Percentiles rank a stretch among this genome's conserved stretches.
These are phyloP conservation scores for Malurus elegans DNA, from an alignment of 2,113 vertebrate genomes.

Conservation along the genomic window DNA sequence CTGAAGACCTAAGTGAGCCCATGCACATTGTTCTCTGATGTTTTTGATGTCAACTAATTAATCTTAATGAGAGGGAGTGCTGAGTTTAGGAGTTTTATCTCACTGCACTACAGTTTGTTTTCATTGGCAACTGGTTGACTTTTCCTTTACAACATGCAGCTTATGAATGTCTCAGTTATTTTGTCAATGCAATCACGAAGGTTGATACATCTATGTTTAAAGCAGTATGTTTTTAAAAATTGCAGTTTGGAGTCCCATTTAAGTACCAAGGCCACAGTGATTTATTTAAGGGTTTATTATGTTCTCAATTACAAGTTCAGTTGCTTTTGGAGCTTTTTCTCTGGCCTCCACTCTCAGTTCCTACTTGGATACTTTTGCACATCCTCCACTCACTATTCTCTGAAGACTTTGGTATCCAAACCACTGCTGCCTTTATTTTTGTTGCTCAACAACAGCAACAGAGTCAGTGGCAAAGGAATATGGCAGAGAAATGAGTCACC, in stretches of 20 bases:
- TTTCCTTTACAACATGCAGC: not conserved
- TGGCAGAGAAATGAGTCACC: not conserved
- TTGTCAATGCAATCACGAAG: not conserved
- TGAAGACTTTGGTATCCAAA: not conserved
- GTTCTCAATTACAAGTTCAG: not conserved
- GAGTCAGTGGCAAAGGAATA: not conserved
- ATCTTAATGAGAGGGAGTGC: slow-evolving; percentile 5
- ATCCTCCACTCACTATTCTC: not conserved
- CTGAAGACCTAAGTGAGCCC: slow-evolving; percentile 1
- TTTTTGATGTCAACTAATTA: slow-evolving; percentile 14
- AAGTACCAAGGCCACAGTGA: not conserved
- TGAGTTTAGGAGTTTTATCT: slow-evolving; percentile 17
- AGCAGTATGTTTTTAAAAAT: not conserved
- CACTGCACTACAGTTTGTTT: slow-evolving; percentile 2
- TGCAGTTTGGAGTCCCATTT: not conserved
- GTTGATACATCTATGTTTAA: not conserved
- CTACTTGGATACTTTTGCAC: not conserved
- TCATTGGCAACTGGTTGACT: not conserved
- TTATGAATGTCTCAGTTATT: not conserved
- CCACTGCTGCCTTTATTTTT: not conserved
- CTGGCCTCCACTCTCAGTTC: not conserved
- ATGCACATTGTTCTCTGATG: not conserved
- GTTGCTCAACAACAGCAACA: not conserved
- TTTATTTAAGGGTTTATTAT: not conserved
- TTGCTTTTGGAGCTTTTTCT: not conserved